A percentile compares a stretch with the other conserved stretches of the same genome.
These are phyloP conservation scores for Pachyseris speciosa DNA, from an alignment of 64 coral and sea anemone genomes.

Conservation along the genomic window DNA sequence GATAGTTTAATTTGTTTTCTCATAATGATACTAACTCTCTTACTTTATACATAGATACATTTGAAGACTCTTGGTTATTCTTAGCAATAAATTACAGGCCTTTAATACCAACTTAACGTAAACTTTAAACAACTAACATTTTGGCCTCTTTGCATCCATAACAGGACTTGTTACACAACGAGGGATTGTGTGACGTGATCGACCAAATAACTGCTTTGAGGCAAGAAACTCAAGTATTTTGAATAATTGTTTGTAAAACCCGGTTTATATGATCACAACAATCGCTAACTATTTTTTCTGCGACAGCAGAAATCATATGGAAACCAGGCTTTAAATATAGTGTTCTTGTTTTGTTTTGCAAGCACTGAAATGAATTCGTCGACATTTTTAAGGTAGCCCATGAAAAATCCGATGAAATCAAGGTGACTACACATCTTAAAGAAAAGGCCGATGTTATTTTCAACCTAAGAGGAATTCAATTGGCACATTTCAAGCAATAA, in stretches of 20 bases:
- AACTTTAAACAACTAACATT: background rate
- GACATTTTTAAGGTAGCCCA: background rate
- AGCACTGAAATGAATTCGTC: background rate
- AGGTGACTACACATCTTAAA: no score
- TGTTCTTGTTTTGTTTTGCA: background rate
- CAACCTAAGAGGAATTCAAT: no score
- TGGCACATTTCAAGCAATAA: no score
- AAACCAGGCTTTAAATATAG: no score
- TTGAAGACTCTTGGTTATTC: background rate
- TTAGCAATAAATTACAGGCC: conserved; percentile 32
- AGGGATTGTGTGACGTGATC: background rate
- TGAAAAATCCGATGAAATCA: background rate
- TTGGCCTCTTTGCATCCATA: background rate
- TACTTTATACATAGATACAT: conserved; percentile 41
- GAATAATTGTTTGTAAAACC: no score
- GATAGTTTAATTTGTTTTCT: background rate
- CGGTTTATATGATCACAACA: background rate
- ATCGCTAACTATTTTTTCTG: background rate
- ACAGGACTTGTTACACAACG: background rate
- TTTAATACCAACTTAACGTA: background rate
- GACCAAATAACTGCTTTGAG: background rate
- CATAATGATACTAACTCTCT: conserved; percentile 3
- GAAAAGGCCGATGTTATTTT: no score
- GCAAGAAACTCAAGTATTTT: background rate
- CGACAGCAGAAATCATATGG: background rate